phyloP scores from a whole-genome alignment of 2,797 vertebrate genomes.

The Hydrocynus forskahlii region DNA sequence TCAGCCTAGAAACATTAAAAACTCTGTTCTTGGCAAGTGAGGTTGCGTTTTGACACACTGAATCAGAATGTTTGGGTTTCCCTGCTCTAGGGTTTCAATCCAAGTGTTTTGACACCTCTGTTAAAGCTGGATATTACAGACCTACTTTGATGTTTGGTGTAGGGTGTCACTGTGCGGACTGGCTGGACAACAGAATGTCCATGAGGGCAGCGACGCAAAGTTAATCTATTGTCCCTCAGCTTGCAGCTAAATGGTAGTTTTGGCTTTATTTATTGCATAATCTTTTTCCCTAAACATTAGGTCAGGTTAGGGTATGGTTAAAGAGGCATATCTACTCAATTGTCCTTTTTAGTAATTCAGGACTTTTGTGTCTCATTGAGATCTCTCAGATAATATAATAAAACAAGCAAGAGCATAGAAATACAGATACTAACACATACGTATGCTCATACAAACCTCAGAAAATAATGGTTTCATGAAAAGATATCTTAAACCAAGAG shows the following conservation, averaged over 20 bases:
- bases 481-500: neutral
- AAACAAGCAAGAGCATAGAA: neutral
- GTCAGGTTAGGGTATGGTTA: neutral
- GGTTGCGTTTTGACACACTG: neutral
- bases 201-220: neutral
- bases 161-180: constrained; percentile 18
- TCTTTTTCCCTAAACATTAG: neutral
- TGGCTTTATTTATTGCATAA: constrained; percentile 1
- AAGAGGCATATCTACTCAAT: neutral
- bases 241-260: neutral
- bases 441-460: neutral
- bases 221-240: neutral
- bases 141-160: constrained; percentile 9
- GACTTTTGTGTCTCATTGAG: neutral
- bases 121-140: constrained; percentile 10
- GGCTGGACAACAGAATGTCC: neutral
- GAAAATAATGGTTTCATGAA: neutral
- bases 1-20: neutral
- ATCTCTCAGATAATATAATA: neutral
- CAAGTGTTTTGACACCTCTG: neutral
- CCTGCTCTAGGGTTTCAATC: neutral
- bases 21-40: neutral
- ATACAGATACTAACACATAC: neutral
- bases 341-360: neutral
- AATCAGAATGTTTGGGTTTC: neutral